Evolutionary conservation across 2,113 vertebrate genomes (phyloP), one percentile per base, ranked within the genome.

Genomic region (Mirounga angustirostris): DNA sequence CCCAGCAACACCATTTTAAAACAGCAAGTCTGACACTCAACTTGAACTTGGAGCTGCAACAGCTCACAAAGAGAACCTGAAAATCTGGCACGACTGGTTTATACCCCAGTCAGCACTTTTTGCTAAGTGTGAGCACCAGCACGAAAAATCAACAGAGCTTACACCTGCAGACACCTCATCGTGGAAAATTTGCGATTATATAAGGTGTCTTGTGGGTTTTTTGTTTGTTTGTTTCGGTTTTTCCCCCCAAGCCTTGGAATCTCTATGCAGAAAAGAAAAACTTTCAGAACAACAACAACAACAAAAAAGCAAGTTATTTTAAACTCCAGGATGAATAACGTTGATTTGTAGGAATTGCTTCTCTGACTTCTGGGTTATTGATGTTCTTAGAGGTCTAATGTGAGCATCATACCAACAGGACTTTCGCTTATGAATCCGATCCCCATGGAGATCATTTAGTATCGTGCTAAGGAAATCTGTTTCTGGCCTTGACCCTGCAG

Each of bases 11-110:
- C 93, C 7, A 0, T 36, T 91, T 90, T 56, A 88, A 96, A 97
- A 95, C 0, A 67, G 96, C 4, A 65, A 21, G 92, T 97, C 97
- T 96, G 96, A 88, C 97, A 81, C 97, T 67, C 78, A 5, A 0
- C 74, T 82, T 54, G 88, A 96, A 91, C 96, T 22, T 18, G 0
- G 82, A 84, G 84, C 76, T 73, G 94, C 30, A 12, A 54, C 36
- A 6, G 7, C 91, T 65, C 61, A 40, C 54, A 74, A 4, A 19
- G 67, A 40, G 76, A 87, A 30, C 63, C n/a, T 4, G 61, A 73
- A 74, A 50, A n/a, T 15, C 83, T 7, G 10, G 2, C 43, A 12
- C 4, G 9, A 4, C 85, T 5, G 88, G 40, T 46, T 89, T 33
- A 2, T 4, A 5, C 3, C 93, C 24, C n/a, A 4, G 89, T 98